These are phyloP conservation scores for Raillietiella orientalis DNA, from an alignment of 2,888 invertebrate genomes.

Conservation along the genomic window DNA sequence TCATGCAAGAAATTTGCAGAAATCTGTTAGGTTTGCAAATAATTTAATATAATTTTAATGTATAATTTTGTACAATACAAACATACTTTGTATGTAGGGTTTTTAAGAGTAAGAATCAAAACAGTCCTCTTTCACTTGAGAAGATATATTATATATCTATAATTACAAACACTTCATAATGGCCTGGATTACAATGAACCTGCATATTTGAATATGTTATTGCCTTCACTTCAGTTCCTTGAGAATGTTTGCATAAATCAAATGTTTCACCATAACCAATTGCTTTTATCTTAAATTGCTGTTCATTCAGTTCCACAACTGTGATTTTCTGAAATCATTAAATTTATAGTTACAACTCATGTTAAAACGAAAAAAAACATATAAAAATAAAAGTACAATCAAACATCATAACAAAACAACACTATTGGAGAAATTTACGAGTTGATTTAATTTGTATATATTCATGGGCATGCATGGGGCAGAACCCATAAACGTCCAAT, in stretches of 20 bases:
- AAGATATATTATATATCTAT: conserved; percentile 52
- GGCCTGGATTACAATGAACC: conserved; percentile 26
- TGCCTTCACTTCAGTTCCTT: conserved; percentile 93
- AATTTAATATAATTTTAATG: no score
- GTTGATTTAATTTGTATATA: conserved; percentile 8
- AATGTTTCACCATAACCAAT: conserved; percentile 70
- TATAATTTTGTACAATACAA: no score
- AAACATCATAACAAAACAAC: no score
- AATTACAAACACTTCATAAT: conserved; percentile 74
- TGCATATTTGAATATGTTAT: conserved; percentile 99
- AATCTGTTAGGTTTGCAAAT: no score
- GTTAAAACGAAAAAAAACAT: conserved; percentile 8
- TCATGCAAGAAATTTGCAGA: no score
- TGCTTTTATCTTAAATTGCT: conserved; percentile 42
- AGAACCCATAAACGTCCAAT: no score
- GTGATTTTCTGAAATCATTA: conserved; percentile 48
- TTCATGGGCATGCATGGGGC: no score
- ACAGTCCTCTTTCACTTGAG: no score
- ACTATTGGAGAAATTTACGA: conserved; percentile 3
- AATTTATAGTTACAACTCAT: no score
- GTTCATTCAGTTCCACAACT: conserved; percentile 53
- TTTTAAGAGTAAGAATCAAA: no score
- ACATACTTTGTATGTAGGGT: no score
- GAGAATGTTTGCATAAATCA: conserved; percentile 66
- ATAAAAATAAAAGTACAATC: conserved; percentile 4